A percentile compares a stretch with the other conserved stretches of the same genome.
phyloP scores from a whole-genome alignment of 2,113 vertebrate species.

The Anguilla japonica region DNA sequence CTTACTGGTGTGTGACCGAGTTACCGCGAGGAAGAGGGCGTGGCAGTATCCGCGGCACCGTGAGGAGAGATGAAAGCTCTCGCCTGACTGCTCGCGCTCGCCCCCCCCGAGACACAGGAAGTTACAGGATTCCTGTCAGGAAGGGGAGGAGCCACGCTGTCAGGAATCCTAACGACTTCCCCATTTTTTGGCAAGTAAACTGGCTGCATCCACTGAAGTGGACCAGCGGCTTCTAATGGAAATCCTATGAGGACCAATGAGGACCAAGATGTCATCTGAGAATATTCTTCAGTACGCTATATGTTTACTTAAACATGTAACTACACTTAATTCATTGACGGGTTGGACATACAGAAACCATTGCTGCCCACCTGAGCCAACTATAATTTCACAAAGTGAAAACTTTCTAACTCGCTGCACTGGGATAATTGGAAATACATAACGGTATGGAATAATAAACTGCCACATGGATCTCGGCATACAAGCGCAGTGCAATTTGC shows the following conservation, averaged over 20 bases:
- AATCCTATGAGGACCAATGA: no score
- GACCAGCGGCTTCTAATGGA: not conserved
- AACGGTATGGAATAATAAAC: no score
- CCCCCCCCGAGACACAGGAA: not conserved
- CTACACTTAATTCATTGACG: no score
- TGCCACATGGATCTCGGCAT: no score
- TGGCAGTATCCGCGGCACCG: not conserved
- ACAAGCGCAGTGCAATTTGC: no score
- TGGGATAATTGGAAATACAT: no score
- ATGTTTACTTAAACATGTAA: no score
- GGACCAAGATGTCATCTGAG: no score
- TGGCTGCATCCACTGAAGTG: not conserved
- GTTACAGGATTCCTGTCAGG: constrained; percentile 18
- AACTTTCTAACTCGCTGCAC: no score
- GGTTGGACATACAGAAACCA: no score
- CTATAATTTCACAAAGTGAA: no score
- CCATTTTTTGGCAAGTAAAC: not conserved
- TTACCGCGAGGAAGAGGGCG: not conserved
- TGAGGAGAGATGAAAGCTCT: constrained; percentile 4
- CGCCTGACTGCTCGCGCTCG: not conserved
- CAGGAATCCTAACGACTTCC: not conserved
- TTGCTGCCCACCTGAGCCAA: no score
- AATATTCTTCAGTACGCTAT: not conserved
- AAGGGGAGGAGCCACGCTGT: constrained; percentile 11
- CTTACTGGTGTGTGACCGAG: not conserved